Evolutionary conservation across 2,888 invertebrate species (phyloP).

Genomic region (Cantharis lateralis): DNA sequence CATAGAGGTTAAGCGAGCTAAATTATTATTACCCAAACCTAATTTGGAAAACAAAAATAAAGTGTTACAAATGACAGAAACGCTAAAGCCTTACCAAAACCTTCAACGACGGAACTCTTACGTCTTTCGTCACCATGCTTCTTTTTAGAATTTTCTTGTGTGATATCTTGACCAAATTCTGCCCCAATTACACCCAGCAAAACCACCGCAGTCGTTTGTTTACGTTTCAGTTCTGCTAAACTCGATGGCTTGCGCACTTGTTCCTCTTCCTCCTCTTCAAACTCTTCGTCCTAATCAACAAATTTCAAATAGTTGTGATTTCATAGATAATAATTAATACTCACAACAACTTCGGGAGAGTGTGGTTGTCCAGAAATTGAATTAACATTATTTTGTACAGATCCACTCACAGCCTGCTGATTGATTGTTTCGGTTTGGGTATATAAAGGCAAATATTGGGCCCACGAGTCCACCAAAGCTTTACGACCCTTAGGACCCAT

Average conservation of each 20-base stretch:
- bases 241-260: slow-evolving; percentile 87
- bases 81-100: slow-evolving; percentile 50
- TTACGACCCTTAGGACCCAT: slow-evolving; percentile 91
- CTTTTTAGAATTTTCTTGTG: slow-evolving; percentile 64
- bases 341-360: slow-evolving; percentile 44
- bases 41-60: slow-evolving; percentile 44
- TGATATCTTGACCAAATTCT: slow-evolving; percentile 96
- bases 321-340: slow-evolving; percentile 27
- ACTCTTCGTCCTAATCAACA: slow-evolving; percentile 67
- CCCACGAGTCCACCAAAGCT: slow-evolving; percentile 92
- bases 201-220: slow-evolving; percentile 97
- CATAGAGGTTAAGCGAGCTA: slow-evolving; percentile 91
- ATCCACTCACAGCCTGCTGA: slow-evolving; percentile 62
- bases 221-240: slow-evolving; percentile 83
- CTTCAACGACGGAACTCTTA: slow-evolving; percentile 87
- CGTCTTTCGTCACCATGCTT: slow-evolving; percentile 64
- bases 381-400: slow-evolving; percentile 56
- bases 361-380: slow-evolving; percentile 36
- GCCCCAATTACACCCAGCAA: slow-evolving; percentile 96
- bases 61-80: not conserved
- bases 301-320: not conserved
- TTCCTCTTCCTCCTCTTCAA: slow-evolving; percentile 84
- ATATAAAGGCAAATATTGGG: slow-evolving; percentile 90
- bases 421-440: slow-evolving; percentile 80
- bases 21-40: slow-evolving; percentile 83